Conservation (phyloP, 2,797 vertebrate genomes). For the Mormyrops boulengeri region DNA sequence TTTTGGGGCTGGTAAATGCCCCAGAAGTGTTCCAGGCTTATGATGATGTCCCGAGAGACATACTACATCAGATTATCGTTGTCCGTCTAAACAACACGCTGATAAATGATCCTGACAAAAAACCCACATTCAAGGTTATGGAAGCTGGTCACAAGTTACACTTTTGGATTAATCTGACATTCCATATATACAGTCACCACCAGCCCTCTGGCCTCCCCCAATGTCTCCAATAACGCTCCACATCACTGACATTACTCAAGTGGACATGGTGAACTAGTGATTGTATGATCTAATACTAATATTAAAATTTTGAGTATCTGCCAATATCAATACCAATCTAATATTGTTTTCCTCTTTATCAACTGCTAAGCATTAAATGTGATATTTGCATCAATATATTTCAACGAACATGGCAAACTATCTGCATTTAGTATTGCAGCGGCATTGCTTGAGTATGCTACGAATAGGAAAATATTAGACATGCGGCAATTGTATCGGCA, state of each 20-base stretch:
- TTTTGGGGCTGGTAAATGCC: not conserved
- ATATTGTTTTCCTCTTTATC: not conserved
- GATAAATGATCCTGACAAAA: not conserved
- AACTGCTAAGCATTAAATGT: not conserved
- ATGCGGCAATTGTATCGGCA: not conserved
- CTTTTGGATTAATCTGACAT: not conserved
- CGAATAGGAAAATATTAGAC: not conserved
- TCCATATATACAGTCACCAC: not conserved
- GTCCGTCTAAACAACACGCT: not conserved
- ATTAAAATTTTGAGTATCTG: not conserved
- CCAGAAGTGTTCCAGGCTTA: not conserved
- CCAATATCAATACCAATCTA: not conserved
- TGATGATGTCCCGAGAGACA: not conserved
- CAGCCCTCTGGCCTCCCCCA: not conserved
- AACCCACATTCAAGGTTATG: not conserved
- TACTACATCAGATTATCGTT: not conserved
- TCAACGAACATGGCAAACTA: not conserved
- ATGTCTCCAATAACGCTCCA: not conserved
- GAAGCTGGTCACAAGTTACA: not conserved
- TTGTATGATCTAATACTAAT: not conserved
- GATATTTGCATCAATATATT: not conserved
- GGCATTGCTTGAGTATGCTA: not conserved
- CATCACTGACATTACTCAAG: not conserved
- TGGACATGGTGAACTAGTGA: not conserved
- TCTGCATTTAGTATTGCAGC: no score